phyloP scores from a whole-genome alignment of 2,113 vertebrate species.

The Speoplatyrhinus poulsoni region DNA sequence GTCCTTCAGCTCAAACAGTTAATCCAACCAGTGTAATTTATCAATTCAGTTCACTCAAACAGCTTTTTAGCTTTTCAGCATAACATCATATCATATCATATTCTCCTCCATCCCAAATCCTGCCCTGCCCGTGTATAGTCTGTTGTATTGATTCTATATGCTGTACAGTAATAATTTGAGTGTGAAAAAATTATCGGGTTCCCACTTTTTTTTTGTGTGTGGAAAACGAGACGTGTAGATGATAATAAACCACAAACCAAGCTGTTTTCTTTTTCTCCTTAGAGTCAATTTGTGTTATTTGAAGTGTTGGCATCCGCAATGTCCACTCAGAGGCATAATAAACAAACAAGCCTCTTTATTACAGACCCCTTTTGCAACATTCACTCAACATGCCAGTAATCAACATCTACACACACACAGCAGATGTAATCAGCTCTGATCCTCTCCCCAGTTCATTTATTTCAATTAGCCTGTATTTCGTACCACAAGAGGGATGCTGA shows the following conservation, averaged over 20 bases:
- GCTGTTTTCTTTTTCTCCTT: neutral
- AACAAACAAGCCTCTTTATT: slow-evolving; percentile 55
- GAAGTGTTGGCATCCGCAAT: slow-evolving; percentile 4
- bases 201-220: slow-evolving; percentile 63
- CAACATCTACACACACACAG: slow-evolving; percentile 48
- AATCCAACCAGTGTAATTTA: slow-evolving; percentile 23
- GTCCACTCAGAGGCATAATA: slow-evolving; percentile 44
- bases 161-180: slow-evolving; percentile 73
- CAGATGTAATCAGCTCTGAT: slow-evolving; percentile 66
- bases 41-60: slow-evolving; percentile 9
- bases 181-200: slow-evolving; percentile 49
- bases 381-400: slow-evolving; percentile 56
- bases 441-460: slow-evolving; percentile 69
- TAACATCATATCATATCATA: neutral
- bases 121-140: slow-evolving; percentile 62
- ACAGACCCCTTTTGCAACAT: slow-evolving; percentile 39
- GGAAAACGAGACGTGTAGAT: slow-evolving; percentile 57
- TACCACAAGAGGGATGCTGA: slow-evolving; percentile 45
- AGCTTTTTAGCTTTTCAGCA: slow-evolving; percentile 40
- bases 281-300: neutral
- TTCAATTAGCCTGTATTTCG: slow-evolving; percentile 73
- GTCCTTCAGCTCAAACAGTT: slow-evolving; percentile 39
- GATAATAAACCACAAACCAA: slow-evolving; percentile 43
- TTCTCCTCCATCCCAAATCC: slow-evolving; percentile 21
- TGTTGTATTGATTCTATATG: slow-evolving; percentile 70